Conservation (phyloP, 92 coral and sea anemone species). For the Porites rus region DNA sequence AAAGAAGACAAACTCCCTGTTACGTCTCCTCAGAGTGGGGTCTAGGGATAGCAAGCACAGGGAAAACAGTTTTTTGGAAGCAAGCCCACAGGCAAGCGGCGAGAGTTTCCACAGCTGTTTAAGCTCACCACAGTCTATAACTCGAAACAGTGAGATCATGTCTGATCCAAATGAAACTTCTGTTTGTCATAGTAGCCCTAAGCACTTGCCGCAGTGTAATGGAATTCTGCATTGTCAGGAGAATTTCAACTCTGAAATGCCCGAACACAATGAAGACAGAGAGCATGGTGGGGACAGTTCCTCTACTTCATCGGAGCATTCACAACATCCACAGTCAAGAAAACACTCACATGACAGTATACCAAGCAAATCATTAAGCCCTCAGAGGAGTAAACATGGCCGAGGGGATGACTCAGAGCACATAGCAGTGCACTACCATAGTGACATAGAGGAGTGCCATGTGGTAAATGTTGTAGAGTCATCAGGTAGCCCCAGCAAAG, state of each 20-base stretch:
- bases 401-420: constrained; percentile 30
- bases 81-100: constrained; percentile 15
- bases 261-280: neutral
- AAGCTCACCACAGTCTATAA: constrained; percentile 57
- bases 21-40: constrained; percentile 50
- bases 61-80: constrained; percentile 1
- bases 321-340: constrained; percentile 17
- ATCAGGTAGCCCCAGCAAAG: constrained; percentile 56
- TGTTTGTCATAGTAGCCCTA: neutral
- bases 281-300: neutral
- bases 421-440: constrained; percentile 64
- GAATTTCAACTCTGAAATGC: neutral
- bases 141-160: constrained; percentile 3
- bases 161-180: neutral
- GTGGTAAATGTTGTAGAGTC: constrained; percentile 73
- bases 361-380: constrained; percentile 11
- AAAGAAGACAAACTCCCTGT: constrained; percentile 61
- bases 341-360: constrained; percentile 31
- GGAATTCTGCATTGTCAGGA: neutral
- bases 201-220: neutral
- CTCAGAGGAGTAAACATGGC: constrained; percentile 29
- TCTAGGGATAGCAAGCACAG: constrained; percentile 28
- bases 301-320: neutral
- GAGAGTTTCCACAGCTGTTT: constrained; percentile 83
- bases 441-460: constrained; percentile 57